These are phyloP conservation scores for Cotesia glomerata DNA, from an alignment of 1,140 invertebrate genomes.

Conservation along the genomic window DNA sequence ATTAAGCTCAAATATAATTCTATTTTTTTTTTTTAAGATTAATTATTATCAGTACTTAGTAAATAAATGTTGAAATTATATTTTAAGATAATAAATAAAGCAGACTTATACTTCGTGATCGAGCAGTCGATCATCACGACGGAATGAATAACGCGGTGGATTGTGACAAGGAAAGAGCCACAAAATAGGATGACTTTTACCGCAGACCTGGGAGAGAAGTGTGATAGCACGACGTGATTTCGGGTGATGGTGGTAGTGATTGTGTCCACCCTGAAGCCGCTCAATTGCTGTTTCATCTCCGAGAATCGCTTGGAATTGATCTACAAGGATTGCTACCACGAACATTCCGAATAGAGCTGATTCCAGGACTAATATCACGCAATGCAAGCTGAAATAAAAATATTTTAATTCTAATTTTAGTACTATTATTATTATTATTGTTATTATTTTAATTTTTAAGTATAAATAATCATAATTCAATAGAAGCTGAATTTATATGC, in stretches of 20 bases:
- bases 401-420: slow-evolving; percentile 11
- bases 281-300: slow-evolving; percentile 85
- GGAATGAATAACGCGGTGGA: slow-evolving; percentile 63
- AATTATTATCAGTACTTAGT: not conserved
- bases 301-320: slow-evolving; percentile 86
- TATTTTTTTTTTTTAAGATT: not conserved
- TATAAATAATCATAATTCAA: too few relatives aligned
- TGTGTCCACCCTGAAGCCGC: slow-evolving; percentile 70
- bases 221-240: slow-evolving; percentile 71
- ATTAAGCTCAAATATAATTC: not conserved
- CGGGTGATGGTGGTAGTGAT: slow-evolving; percentile 68
- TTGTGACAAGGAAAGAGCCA: slow-evolving; percentile 72
- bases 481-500: too few relatives aligned
- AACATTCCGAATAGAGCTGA: slow-evolving; percentile 88
- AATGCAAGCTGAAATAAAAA: slow-evolving; percentile 73
- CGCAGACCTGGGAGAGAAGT: slow-evolving; percentile 81
- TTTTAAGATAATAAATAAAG: not conserved
- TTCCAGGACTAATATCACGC: slow-evolving; percentile 83
- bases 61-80: not conserved
- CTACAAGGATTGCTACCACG: slow-evolving; percentile 86
- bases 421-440: not conserved
- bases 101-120: slow-evolving; percentile 66
- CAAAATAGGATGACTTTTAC: slow-evolving; percentile 71
- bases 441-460: too few relatives aligned
- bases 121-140: slow-evolving; percentile 66